A percentile compares a stretch with the other conserved stretches of the same genome.
These are phyloP conservation scores for Dasyprocta punctata DNA, from an alignment of 2,113 vertebrate genomes.

Conservation along the genomic window DNA sequence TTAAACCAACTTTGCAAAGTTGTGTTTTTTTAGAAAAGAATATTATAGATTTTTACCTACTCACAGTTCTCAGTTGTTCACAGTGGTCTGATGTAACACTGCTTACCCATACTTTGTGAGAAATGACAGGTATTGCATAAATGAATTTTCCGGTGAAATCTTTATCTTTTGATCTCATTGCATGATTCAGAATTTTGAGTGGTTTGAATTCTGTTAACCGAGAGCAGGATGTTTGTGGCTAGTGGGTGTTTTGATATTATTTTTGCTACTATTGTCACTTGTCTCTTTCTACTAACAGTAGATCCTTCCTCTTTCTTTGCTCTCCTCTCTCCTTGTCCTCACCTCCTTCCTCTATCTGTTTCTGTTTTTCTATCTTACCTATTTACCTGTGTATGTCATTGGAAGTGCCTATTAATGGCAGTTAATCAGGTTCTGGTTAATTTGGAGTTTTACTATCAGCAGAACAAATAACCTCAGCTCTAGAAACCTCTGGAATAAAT, in stretches of 20 bases:
- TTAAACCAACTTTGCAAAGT: constrained; percentile 30
- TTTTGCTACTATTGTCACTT: neutral
- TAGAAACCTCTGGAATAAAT: constrained; percentile 52
- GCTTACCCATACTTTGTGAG: neutral
- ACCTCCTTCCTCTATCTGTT: neutral
- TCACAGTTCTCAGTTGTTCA: neutral
- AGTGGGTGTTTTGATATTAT: neutral
- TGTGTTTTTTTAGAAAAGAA: neutral
- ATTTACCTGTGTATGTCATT: neutral
- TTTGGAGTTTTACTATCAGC: constrained; percentile 43
- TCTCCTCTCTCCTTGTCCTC: no score
- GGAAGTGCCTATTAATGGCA: constrained; percentile 31
- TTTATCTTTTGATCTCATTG: constrained; percentile 41
- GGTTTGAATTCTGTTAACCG: constrained; percentile 24
- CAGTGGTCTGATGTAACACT: neutral
- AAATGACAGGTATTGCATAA: constrained; percentile 28
- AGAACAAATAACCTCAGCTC: neutral
- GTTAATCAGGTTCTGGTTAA: constrained; percentile 17
- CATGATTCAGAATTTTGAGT: constrained; percentile 48
- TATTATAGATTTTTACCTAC: neutral
- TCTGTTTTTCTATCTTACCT: neutral
- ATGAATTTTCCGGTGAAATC: constrained; percentile 24
- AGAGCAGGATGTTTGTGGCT: neutral
- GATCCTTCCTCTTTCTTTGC: neutral
- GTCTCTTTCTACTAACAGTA: neutral